These are phyloP conservation scores for Trissonchulus sp. DNA, from an alignment of 2,888 invertebrate species.

Conservation along the genomic window DNA sequence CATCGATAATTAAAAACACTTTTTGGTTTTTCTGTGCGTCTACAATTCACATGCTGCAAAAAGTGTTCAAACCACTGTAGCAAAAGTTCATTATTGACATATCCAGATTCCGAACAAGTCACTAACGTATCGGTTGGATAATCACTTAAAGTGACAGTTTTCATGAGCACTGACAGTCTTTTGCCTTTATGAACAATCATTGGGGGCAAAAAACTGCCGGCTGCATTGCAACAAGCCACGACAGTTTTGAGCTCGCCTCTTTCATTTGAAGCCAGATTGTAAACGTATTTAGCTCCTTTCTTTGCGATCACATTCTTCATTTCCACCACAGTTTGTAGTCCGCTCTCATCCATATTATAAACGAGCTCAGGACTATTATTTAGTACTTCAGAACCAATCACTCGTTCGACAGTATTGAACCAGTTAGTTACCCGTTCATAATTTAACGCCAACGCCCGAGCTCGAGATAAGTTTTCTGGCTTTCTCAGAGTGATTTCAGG, in stretches of 20 bases:
- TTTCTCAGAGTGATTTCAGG: constrained; percentile 13
- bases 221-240: constrained; percentile 16
- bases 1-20: constrained; percentile 14
- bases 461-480: constrained; percentile 25
- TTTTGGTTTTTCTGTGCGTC: not conserved
- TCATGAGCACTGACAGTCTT: not conserved
- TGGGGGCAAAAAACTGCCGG: constrained; percentile 16
- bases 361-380: not conserved
- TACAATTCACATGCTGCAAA: constrained; percentile 8
- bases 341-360: constrained; percentile 22
- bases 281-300: constrained; percentile 11
- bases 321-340: constrained; percentile 1
- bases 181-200: not conserved
- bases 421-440: not conserved
- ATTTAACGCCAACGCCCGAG: constrained; percentile 17
- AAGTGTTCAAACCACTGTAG: constrained; percentile 14
- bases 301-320: not conserved
- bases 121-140: constrained; percentile 13
- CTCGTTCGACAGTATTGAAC: not conserved
- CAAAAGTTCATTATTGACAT: constrained; percentile 4
- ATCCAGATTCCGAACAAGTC: not conserved
- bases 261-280: not conserved
- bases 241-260: constrained; percentile 14
- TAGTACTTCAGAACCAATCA: not conserved
- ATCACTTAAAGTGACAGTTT: not conserved